Evolutionary conservation across 2,797 vertebrate species (phyloP).

Genomic region (Taeniopygia guttata): DNA sequence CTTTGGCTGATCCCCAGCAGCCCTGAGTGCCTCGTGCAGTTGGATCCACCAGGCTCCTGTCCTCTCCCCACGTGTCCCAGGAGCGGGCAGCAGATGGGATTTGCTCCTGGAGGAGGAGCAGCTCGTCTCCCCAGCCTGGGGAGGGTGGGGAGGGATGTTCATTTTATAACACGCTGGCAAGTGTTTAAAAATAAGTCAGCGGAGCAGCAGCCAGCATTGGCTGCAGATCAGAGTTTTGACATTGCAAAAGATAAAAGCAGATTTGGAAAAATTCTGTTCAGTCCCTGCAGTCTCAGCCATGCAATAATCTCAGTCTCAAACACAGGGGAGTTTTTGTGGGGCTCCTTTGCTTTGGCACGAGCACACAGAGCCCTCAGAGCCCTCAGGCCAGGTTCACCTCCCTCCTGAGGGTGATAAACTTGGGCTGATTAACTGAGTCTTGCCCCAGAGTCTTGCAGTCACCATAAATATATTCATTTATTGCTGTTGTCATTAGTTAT

Average conservation of each 20-base stretch:
- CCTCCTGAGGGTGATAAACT: not conserved
- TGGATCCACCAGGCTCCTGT: not conserved
- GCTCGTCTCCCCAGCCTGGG: constrained; percentile 10
- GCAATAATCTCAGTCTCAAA: not conserved
- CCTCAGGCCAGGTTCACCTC: not conserved
- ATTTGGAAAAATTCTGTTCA: not conserved
- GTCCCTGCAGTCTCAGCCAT: not conserved
- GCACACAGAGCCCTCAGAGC: not conserved
- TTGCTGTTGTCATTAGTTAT: not conserved
- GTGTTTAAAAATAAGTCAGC: not conserved
- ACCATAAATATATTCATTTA: not conserved
- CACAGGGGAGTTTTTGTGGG: not conserved
- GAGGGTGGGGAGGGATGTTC: not conserved
- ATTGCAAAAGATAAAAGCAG: not conserved
- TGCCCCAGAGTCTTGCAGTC: not conserved
- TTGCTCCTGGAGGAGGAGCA: not conserved
- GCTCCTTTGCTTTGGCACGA: not conserved
- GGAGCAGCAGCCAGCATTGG: not conserved
- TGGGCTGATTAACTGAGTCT: not conserved
- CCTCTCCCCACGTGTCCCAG: not conserved
- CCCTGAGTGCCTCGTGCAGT: not conserved
- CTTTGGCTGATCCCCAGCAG: not conserved
- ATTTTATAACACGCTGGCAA: not conserved
- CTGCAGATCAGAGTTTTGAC: not conserved
- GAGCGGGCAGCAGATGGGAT: not conserved